Conservation (phyloP, 2,888 invertebrate genomes). For the Julus scandinavius region DNA sequence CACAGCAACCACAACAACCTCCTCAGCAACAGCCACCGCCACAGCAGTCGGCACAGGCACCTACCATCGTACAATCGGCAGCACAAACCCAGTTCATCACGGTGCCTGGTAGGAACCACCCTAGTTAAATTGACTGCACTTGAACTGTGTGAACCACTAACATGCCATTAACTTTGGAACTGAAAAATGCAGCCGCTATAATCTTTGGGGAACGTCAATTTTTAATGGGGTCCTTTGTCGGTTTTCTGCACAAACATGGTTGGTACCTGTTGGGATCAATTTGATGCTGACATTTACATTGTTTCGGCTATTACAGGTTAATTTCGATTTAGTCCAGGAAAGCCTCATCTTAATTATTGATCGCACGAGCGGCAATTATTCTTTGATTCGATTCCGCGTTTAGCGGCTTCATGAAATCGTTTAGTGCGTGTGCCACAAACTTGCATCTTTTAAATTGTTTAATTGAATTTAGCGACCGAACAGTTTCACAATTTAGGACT, state of each 20-base stretch:
- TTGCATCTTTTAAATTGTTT: background rate
- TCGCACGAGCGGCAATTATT: conserved; percentile 24
- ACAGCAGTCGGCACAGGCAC: conserved; percentile 54
- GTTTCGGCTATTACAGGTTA: background rate
- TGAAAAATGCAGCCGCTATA: background rate
- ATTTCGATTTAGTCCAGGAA: background rate
- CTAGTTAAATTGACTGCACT: conserved; percentile 4
- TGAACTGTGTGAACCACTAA: conserved; percentile 7
- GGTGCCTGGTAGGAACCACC: conserved; percentile 59
- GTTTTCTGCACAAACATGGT: background rate
- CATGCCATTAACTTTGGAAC: background rate
- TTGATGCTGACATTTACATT: background rate
- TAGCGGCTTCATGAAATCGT: background rate
- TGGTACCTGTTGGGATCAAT: background rate
- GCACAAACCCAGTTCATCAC: conserved; percentile 60
- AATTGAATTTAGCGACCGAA: background rate
- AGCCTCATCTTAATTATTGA: background rate
- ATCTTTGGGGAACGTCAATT: background rate
- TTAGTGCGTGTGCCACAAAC: background rate
- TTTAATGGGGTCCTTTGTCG: conserved; percentile 29
- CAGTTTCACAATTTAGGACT: background rate
- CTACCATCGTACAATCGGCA: conserved; percentile 58
- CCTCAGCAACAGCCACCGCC: conserved; percentile 43
- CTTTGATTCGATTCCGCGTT: background rate
- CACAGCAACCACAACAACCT: conserved; percentile 45